These are phyloP conservation scores for Orientallactaga sibirica DNA, from an alignment of 2,797 vertebrate genomes.

Conservation along the genomic window DNA sequence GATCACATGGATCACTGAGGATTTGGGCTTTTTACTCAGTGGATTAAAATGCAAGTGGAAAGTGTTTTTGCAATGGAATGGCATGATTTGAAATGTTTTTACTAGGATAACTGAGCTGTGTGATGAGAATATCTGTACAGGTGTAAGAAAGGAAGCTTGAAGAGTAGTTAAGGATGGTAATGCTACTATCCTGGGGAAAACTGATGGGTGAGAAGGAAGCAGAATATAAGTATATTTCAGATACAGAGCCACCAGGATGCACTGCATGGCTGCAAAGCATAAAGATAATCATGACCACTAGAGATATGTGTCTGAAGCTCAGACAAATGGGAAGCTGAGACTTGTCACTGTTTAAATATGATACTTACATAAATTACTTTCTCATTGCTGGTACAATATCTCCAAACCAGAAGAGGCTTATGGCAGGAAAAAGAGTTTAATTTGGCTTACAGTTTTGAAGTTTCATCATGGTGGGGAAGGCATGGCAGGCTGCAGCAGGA, in stretches of 20 bases:
- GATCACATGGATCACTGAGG: background rate
- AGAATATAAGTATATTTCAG: background rate
- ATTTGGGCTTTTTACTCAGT: background rate
- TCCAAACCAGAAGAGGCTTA: too few species aligned
- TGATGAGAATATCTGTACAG: background rate
- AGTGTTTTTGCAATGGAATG: background rate
- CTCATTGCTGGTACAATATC: too few species aligned
- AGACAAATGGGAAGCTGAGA: background rate
- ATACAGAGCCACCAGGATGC: background rate
- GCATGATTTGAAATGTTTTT: background rate
- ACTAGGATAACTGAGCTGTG: background rate
- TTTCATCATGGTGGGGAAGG: too few species aligned
- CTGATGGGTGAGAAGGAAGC: background rate
- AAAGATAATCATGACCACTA: background rate
- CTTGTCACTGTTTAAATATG: background rate
- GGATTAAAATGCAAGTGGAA: background rate
- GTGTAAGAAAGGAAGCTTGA: background rate
- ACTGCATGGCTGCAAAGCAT: background rate
- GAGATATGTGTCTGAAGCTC: background rate
- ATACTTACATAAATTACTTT: too few species aligned
- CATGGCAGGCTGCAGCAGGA: too few species aligned
- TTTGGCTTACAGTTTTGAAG: too few species aligned
- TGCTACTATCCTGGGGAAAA: background rate
- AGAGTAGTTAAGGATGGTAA: background rate
- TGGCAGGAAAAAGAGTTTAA: too few species aligned